phyloP scores from a whole-genome alignment of 2,888 invertebrate species.

The Rhamnusium bicolor region DNA sequence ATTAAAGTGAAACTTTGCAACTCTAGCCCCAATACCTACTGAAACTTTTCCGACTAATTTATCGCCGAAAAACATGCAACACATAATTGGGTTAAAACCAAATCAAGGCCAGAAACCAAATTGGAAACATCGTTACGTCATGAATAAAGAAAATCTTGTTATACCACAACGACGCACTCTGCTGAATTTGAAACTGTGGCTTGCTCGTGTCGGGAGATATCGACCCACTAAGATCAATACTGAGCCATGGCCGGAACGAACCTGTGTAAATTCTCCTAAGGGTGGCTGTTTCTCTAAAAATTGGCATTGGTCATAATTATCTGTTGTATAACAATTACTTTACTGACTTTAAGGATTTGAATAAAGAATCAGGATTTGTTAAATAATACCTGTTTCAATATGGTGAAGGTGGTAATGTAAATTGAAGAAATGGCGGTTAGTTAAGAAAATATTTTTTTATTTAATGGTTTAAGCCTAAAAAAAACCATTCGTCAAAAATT shows the following conservation, averaged over 20 bases:
- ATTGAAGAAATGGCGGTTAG: no score
- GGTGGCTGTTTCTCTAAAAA: background rate
- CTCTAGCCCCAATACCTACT: background rate
- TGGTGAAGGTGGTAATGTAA: no score
- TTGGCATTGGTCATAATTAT: background rate
- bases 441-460: no score
- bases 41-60: conserved; percentile 17
- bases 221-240: conserved; percentile 50
- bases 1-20: background rate
- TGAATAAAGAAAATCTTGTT: conserved; percentile 53
- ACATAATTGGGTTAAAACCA: conserved; percentile 48
- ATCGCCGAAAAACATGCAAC: conserved; percentile 40
- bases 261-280: conserved; percentile 23
- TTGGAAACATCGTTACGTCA: conserved; percentile 43
- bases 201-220: conserved; percentile 33
- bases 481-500: no score
- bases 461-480: no score
- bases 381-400: no score
- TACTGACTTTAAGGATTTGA: no score
- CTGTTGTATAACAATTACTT: no score
- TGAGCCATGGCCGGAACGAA: background rate
- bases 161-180: conserved; percentile 37
- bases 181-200: conserved; percentile 33
- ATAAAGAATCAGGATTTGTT: no score
- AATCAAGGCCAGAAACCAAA: conserved; percentile 47